phyloP scores from a whole-genome alignment of 2,888 invertebrate species.

The Sipunculus nudus region DNA sequence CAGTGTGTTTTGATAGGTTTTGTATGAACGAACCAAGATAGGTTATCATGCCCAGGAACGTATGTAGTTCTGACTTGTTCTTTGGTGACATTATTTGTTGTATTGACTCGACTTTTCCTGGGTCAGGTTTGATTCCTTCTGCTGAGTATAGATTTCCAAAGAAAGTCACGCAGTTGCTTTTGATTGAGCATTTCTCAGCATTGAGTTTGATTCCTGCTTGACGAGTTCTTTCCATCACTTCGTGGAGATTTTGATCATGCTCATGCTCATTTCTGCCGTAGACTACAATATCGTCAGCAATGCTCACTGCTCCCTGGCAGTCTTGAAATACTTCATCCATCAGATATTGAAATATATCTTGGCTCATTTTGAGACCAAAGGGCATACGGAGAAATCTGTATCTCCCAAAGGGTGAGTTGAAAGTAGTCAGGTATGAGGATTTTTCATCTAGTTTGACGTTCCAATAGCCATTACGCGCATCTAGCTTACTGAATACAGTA shows the following conservation, averaged over 20 bases:
- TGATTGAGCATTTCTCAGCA: conserved; percentile 9
- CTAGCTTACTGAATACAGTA: conserved; percentile 33
- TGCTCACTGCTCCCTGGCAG: neutral
- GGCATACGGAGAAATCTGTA: conserved; percentile 35
- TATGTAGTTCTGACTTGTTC: conserved; percentile 35
- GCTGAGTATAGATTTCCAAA: conserved; percentile 3
- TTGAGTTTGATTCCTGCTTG: conserved; percentile 9
- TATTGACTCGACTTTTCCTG: conserved; percentile 35
- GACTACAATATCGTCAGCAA: neutral
- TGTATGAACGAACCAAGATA: conserved; percentile 40
- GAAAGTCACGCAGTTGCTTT: conserved; percentile 1
- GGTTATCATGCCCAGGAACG: conserved; percentile 38
- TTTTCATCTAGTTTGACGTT: conserved; percentile 25
- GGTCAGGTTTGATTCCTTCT: conserved; percentile 31
- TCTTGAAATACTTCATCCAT: conserved; percentile 22
- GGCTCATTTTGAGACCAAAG: conserved; percentile 29
- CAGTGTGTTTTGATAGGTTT: conserved; percentile 35
- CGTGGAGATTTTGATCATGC: neutral
- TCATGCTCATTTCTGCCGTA: neutral
- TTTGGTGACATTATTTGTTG: conserved; percentile 35
- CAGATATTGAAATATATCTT: conserved; percentile 31
- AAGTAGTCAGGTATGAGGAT: conserved; percentile 24
- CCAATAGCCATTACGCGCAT: conserved; percentile 27
- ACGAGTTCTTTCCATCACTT: conserved; percentile 2
- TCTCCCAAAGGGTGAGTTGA: conserved; percentile 33